Conservation (phyloP, 1,140 invertebrate species). For the Brachionus sp. region DNA sequence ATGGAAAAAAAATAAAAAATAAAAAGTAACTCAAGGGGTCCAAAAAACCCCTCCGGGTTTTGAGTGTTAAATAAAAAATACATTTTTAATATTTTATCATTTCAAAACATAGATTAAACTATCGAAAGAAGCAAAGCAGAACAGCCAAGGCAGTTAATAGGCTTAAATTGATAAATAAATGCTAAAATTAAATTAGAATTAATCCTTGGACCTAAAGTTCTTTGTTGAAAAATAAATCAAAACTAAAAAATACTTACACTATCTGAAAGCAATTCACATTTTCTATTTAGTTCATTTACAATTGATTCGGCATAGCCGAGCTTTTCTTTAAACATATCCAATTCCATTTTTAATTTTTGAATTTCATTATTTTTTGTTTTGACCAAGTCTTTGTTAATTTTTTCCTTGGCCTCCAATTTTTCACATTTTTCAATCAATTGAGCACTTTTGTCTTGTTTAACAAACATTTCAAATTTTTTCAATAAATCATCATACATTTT, state of each 20-base stretch:
- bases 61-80: too few species aligned
- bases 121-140: too few species aligned
- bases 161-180: too few species aligned
- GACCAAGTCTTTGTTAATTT: neutral
- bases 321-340: constrained; percentile 8
- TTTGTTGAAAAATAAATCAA: too few species aligned
- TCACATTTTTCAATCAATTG: neutral
- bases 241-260: neutral
- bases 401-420: constrained; percentile 5
- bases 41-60: too few species aligned
- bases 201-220: too few species aligned
- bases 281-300: neutral
- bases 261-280: neutral
- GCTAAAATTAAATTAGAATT: too few species aligned
- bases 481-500: constrained; percentile 21
- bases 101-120: too few species aligned
- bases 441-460: neutral
- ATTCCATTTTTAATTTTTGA: constrained; percentile 8
- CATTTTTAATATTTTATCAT: too few species aligned
- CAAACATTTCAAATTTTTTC: neutral
- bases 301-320: neutral
- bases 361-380: constrained; percentile 4
- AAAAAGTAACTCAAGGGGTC: too few species aligned
- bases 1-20: too few species aligned
- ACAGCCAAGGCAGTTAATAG: too few species aligned